Evolutionary conservation across 2,113 vertebrate species (phyloP).

Genomic region (Rhabdomys dilectus): DNA sequence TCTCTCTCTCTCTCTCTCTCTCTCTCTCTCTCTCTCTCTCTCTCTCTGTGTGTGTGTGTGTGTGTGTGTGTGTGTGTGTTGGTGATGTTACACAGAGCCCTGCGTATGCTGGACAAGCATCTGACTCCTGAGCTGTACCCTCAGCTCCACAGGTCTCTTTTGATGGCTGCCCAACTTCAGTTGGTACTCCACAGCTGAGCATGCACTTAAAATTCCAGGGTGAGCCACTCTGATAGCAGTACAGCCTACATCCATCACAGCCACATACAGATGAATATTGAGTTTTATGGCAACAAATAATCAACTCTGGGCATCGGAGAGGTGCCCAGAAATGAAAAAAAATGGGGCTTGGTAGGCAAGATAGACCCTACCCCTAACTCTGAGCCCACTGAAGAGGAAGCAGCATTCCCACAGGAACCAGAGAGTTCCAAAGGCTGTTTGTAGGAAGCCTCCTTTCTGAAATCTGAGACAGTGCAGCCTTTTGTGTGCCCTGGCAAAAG

Average conservation of each 20-base stretch:
- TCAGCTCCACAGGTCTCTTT: neutral
- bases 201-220: neutral
- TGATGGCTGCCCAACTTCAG: neutral
- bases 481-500: neutral
- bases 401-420: neutral
- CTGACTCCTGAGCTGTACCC: neutral
- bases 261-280: neutral
- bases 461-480: neutral
- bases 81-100: neutral
- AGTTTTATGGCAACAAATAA: neutral
- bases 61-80: neutral
- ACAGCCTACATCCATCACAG: neutral
- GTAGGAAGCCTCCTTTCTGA: neutral
- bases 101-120: neutral
- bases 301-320: neutral
- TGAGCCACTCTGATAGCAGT: neutral
- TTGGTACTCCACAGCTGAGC: neutral
- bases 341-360: neutral
- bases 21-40: too few species aligned
- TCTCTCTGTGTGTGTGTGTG: neutral
- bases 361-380: neutral
- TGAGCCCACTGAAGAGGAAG: neutral
- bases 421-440: neutral
- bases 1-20: too few species aligned
- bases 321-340: neutral